A percentile compares a stretch with the other conserved stretches of the same genome.
These are phyloP conservation scores for Chymomyza costata DNA, from an alignment of 1,140 invertebrate genomes.

Conservation along the genomic window DNA sequence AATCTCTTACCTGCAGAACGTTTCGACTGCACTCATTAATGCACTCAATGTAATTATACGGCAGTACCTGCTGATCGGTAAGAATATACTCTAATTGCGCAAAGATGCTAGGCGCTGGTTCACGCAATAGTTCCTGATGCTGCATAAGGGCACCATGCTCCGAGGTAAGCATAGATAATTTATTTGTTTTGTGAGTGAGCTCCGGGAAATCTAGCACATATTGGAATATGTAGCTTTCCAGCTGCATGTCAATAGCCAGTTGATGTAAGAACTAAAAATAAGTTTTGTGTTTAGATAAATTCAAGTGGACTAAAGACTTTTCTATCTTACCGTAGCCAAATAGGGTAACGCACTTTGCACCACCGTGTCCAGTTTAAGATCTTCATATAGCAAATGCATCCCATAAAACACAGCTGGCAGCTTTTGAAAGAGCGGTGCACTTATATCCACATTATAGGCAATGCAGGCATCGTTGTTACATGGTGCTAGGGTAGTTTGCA, in stretches of 20 bases:
- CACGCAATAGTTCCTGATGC: constrained; percentile 79
- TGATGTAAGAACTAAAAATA: constrained; percentile 81
- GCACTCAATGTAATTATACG: constrained; percentile 83
- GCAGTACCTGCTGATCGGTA: constrained; percentile 70
- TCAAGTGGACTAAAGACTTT: neutral
- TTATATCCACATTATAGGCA: constrained; percentile 76
- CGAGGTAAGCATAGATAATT: constrained; percentile 76
- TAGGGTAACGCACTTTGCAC: constrained; percentile 82
- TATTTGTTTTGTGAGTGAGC: constrained; percentile 64
- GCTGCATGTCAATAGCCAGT: constrained; percentile 85
- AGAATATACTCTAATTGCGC: constrained; percentile 82
- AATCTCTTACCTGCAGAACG: constrained; percentile 74
- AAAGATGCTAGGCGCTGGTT: constrained; percentile 83
- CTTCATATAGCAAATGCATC: constrained; percentile 93
- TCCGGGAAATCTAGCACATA: constrained; percentile 91
- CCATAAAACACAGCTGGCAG: constrained; percentile 86
- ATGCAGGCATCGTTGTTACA: constrained; percentile 31
- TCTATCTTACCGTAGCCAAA: constrained; percentile 77
- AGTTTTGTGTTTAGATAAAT: no score
- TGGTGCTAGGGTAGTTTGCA: constrained; percentile 67
- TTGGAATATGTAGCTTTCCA: constrained; percentile 84
- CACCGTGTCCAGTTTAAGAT: constrained; percentile 88
- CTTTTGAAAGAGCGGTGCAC: constrained; percentile 83
- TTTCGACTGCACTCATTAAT: constrained; percentile 85
- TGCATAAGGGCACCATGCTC: constrained; percentile 79